Evolutionary conservation across 2,797 vertebrate species (phyloP).

Genomic region (Dallia pectoralis): DNA sequence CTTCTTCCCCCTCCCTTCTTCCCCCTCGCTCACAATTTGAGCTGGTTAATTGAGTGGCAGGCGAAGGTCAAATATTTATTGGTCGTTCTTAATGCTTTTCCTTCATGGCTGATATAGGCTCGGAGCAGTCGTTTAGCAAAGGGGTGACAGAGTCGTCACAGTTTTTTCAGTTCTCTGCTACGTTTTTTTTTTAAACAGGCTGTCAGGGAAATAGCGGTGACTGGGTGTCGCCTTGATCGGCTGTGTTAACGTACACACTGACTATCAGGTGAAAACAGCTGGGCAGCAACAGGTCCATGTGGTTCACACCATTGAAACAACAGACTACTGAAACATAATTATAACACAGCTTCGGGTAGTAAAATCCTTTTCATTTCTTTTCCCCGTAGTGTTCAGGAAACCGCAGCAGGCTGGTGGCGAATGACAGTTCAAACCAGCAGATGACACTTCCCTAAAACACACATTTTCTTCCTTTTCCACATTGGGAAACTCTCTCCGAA

Average conservation of each 20-base stretch:
- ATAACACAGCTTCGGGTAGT: constrained; percentile 46
- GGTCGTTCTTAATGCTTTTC: background rate
- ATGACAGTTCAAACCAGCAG: constrained; percentile 34
- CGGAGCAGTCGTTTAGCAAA: background rate
- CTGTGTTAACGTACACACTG: background rate
- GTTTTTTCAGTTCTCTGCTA: background rate
- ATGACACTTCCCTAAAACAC: constrained; percentile 57
- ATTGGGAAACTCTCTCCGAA: constrained; percentile 12
- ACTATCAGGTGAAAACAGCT: constrained; percentile 39
- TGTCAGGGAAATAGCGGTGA: background rate
- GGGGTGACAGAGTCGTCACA: background rate
- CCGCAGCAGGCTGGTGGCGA: constrained; percentile 28
- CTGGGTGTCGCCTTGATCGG: background rate
- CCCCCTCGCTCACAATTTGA: constrained; percentile 6
- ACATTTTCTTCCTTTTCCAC: constrained; percentile 50
- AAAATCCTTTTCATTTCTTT: constrained; percentile 41
- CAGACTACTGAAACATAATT: constrained; percentile 55
- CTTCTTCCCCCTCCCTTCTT: background rate
- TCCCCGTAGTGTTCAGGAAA: constrained; percentile 33
- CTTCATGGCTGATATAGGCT: background rate
- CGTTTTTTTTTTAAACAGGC: background rate
- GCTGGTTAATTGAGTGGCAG: background rate
- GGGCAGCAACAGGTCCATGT: constrained; percentile 40
- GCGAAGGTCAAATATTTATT: background rate
- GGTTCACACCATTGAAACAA: constrained; percentile 47